Evolutionary conservation across 2,888 invertebrate species (phyloP), one percentile per base, ranked within the genome.

Genomic region (Drosophila seclusa): DNA sequence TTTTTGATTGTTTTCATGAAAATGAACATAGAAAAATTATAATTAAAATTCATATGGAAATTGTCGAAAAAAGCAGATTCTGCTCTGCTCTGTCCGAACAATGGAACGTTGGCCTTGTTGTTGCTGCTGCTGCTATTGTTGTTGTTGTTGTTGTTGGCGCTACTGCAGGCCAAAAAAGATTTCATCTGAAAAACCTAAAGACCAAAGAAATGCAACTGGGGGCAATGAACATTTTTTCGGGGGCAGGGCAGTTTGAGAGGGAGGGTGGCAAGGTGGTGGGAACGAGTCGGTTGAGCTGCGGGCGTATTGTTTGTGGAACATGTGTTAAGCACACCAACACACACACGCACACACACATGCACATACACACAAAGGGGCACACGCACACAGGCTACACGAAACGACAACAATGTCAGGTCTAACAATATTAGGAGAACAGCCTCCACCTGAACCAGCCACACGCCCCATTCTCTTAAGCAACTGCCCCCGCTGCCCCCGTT

Each of bases 1-100:
- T 88, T 88, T 90, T 86, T 88, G 87, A 88, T 88, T 90, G 87
- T 88, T 88, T 89, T 88, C 86, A 89, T 89, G 87, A 81, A 89
- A 89, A 88, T 88, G 90, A 88, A 84, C 90, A 88, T 88, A 89
- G 87, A 88, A 88, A 88, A 90, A 88, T 88, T 90, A 88, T 88
- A 88, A 88, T 88, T 88, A 88, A 87, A 87, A 87, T 86, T 89
- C 86, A 87, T 89, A 87, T 89, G 87, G 59, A 89, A 87, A 89
- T 89, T 87, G 88, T 80, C 75, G 76, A 73, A 74, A 78, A 76
- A 74, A 75, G 65, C 50, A 68, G 34, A 68, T 66, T 68, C 34
- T 68, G 48, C 48, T 68, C 38, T 40, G 68, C 63, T 36, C 57
- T 55, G 66, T 45, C 45, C 45, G 24, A 45, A 45, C 45, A 45